A percentile compares a stretch with the other conserved stretches of the same genome.
Conservation (phyloP, 2,797 vertebrate species). For the Lophotriccus pileatus region DNA sequence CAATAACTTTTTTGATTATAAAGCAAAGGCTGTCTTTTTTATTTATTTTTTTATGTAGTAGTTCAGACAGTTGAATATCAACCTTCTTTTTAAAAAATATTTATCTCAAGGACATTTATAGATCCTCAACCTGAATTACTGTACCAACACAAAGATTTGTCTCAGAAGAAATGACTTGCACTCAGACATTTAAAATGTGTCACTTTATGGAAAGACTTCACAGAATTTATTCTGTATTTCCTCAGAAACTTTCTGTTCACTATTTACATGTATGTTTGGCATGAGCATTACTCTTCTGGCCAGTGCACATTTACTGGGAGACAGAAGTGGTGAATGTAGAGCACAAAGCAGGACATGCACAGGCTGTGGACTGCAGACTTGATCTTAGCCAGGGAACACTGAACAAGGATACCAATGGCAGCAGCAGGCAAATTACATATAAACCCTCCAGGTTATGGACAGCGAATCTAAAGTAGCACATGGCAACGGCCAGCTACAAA, state of each 20-base stretch:
- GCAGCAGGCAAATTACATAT: conserved; percentile 39
- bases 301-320: not conserved
- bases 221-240: conserved; percentile 6
- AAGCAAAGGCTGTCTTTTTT: not conserved
- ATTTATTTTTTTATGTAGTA: not conserved
- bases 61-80: not conserved
- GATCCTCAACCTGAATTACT: not conserved
- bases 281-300: conserved; percentile 6
- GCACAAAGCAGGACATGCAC: not conserved
- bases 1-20: not conserved
- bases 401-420: not conserved
- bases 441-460: not conserved
- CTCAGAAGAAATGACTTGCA: conserved; percentile 12
- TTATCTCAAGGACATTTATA: conserved; percentile 10
- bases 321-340: not conserved
- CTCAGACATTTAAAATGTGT: conserved; percentile 13
- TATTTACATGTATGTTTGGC: not conserved
- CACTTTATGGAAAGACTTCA: not conserved
- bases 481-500: not conserved
- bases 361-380: not conserved
- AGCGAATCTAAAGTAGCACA: conserved; percentile 12
- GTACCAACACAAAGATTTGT: not conserved
- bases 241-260: not conserved
- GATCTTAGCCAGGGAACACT: not conserved
- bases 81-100: conserved; percentile 6